Evolutionary conservation across 2,797 vertebrate species (phyloP).

Genomic region (Chaenodraco wilsoni): DNA sequence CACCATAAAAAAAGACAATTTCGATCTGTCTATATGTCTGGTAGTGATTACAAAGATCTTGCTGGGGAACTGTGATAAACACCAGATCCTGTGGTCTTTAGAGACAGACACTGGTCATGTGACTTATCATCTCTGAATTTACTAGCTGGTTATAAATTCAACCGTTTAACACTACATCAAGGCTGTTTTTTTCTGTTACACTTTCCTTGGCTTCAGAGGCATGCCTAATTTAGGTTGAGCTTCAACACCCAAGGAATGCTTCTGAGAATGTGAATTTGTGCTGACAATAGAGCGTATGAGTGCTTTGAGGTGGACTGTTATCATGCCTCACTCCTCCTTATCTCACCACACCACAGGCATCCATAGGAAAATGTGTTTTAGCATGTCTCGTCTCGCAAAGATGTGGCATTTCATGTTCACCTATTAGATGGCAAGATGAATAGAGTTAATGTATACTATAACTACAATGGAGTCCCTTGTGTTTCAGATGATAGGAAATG

Average conservation of each 20-base stretch:
- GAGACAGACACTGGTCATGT: constrained; percentile 44
- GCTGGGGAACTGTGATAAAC: constrained; percentile 55
- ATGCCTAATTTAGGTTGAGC: constrained; percentile 39
- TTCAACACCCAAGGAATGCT: constrained; percentile 45
- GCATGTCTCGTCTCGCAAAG: constrained; percentile 47
- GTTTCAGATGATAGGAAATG: constrained; percentile 1
- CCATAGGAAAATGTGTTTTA: constrained; percentile 61
- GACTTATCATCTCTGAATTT: constrained; percentile 57
- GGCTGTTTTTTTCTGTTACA: constrained; percentile 37
- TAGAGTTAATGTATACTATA: constrained; percentile 20
- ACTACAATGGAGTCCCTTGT: constrained; percentile 2
- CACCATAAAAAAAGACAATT: constrained; percentile 25
- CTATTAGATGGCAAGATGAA: constrained; percentile 39
- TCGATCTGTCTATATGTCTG: constrained; percentile 58
- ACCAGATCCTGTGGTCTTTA: constrained; percentile 54
- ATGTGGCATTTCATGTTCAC: constrained; percentile 27
- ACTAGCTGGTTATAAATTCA: constrained; percentile 58
- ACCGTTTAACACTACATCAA: constrained; percentile 50
- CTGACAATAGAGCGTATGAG: constrained; percentile 52
- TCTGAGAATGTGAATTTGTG: constrained; percentile 49
- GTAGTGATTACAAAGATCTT: constrained; percentile 61
- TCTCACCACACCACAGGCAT: constrained; percentile 54
- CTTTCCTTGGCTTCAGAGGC: constrained; percentile 52
- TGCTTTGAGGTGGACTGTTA: constrained; percentile 58
- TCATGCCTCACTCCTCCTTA: constrained; percentile 64